phyloP scores from a whole-genome alignment of 2,113 vertebrate genomes.

The Thomomys bottae region DNA sequence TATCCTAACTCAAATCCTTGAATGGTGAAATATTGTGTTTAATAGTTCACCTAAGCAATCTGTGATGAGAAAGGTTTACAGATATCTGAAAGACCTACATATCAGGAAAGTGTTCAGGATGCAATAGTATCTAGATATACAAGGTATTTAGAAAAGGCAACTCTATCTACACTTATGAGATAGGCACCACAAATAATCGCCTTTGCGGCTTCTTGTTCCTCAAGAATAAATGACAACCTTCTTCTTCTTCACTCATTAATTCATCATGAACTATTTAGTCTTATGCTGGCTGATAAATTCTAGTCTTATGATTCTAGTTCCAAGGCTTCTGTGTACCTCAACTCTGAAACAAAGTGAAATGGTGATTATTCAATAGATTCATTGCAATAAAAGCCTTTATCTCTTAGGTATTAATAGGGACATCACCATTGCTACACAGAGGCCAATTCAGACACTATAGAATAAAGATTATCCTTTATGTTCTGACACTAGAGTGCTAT shows the following conservation, averaged over 20 bases:
- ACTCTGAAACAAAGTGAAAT: not conserved
- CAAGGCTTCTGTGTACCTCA: not conserved
- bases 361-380: not conserved
- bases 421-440: not conserved
- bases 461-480: not conserved
- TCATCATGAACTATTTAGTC: not conserved
- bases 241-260: slow-evolving; percentile 26
- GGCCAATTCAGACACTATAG: not conserved
- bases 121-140: not conserved
- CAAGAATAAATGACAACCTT: not conserved
- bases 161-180: too few species aligned
- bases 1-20: too few species aligned
- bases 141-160: too few species aligned
- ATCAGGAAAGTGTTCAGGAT: not conserved
- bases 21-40: not conserved
- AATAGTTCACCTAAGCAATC: not conserved
- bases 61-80: not conserved
- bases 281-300: not conserved
- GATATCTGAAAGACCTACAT: not conserved
- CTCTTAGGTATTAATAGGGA: not conserved
- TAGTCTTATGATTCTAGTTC: not conserved
- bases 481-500: not conserved
- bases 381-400: not conserved
- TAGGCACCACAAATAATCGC: not conserved
- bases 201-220: not conserved